phyloP scores from a whole-genome alignment of 92 coral and sea anemone genomes.

The Blastomussa wellsi region DNA sequence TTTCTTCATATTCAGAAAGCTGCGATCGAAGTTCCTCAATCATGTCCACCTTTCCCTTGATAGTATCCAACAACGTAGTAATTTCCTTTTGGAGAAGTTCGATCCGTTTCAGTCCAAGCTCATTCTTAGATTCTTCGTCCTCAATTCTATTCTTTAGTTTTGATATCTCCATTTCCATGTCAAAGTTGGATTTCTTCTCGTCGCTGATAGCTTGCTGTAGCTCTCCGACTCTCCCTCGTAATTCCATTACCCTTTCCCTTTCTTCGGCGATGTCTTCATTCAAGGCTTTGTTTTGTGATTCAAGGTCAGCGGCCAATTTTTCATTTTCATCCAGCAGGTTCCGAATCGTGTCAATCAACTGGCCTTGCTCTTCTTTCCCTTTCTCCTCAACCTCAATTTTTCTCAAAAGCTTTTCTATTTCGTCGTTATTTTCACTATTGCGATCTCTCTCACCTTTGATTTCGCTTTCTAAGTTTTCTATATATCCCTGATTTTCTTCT shows the following conservation, averaged over 20 bases:
- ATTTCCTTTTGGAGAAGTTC: constrained; percentile 64
- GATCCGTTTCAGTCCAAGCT: constrained; percentile 53
- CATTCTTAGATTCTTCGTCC: constrained; percentile 63
- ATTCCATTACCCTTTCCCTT: constrained; percentile 59
- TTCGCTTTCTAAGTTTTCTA: constrained; percentile 67
- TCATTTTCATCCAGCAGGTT: constrained; percentile 79
- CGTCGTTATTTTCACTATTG: constrained; percentile 61
- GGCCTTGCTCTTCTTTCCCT: constrained; percentile 67
- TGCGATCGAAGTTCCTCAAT: constrained; percentile 59
- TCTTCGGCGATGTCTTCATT: constrained; percentile 66
- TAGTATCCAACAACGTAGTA: constrained; percentile 43
- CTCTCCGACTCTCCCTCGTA: constrained; percentile 65
- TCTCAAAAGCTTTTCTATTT: constrained; percentile 62
- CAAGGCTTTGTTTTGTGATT: constrained; percentile 68
- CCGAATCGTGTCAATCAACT: constrained; percentile 59
- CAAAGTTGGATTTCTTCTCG: constrained; percentile 57
- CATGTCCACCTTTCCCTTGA: constrained; percentile 55
- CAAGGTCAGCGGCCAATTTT: constrained; percentile 72
- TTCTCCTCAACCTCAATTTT: constrained; percentile 64
- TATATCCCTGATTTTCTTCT: constrained; percentile 54
- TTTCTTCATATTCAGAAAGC: constrained; percentile 47
- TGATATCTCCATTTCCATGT: constrained; percentile 58
- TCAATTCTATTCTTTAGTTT: constrained; percentile 56
- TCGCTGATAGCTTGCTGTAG: constrained; percentile 63
- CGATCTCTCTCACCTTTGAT: constrained; percentile 60